Evolutionary conservation across 2,888 invertebrate species (phyloP).

Genomic region (Aspidiotus destructor): DNA sequence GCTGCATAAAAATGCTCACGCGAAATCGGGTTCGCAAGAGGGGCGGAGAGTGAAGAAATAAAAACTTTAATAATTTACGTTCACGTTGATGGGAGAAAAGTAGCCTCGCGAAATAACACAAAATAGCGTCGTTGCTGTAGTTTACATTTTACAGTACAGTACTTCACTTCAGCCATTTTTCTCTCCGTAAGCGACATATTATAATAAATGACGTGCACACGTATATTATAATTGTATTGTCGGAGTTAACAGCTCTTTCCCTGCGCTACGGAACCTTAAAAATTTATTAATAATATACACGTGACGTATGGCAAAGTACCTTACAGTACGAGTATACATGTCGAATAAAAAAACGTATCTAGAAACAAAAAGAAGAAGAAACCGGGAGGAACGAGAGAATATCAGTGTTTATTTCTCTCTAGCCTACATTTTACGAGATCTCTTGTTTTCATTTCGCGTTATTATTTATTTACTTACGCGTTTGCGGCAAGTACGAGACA

Average conservation of each 20-base stretch:
- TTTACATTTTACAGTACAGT: background rate
- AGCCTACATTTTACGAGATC: slow-evolving; percentile 2
- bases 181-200: slow-evolving; percentile 6
- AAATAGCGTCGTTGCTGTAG: background rate
- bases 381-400: too few relatives aligned
- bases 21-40: background rate
- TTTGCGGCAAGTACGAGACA: background rate
- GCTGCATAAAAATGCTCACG: background rate
- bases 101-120: slow-evolving; percentile 8
- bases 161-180: slow-evolving; percentile 7
- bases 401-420: background rate
- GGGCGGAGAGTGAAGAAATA: background rate
- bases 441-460: slow-evolving; percentile 2
- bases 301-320: background rate
- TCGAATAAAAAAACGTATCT: too few relatives aligned
- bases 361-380: too few relatives aligned
- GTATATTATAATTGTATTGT: slow-evolving; percentile 21
- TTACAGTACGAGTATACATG: background rate
- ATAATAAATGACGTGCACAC: slow-evolving; percentile 27
- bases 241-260: slow-evolving; percentile 9
- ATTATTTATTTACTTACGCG: background rate
- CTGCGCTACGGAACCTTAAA: slow-evolving; percentile 9
- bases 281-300: slow-evolving; percentile 26
- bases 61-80: slow-evolving; percentile 22
- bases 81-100: slow-evolving; percentile 22